Percentiles rank a stretch among this genome's conserved stretches.
Conservation (phyloP, 2,113 vertebrate genomes). For the Zosterops pallidus region DNA sequence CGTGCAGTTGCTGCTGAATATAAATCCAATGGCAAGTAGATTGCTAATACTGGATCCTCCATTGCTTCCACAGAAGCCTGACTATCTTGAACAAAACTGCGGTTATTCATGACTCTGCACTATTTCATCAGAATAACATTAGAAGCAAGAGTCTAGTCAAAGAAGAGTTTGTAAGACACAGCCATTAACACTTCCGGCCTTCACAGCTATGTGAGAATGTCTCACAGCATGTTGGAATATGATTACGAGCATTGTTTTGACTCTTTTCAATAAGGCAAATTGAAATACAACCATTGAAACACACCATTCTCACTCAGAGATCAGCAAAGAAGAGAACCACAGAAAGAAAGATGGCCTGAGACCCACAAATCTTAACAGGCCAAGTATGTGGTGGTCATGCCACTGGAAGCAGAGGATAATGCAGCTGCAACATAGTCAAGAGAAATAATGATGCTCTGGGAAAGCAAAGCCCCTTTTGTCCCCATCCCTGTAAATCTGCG, state of each 20-base stretch:
- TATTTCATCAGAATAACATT: background rate
- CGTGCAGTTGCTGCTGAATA: background rate
- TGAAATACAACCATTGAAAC: background rate
- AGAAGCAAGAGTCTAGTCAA: background rate
- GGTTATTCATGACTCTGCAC: background rate
- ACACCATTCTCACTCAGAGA: background rate
- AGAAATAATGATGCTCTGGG: background rate
- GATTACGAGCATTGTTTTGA: background rate
- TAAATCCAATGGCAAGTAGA: background rate
- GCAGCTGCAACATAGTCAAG: background rate
- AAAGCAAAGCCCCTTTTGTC: background rate
- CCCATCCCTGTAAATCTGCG: background rate
- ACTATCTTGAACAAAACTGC: background rate
- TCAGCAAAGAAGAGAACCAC: background rate
- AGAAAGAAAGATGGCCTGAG: background rate
- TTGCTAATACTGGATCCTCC: background rate
- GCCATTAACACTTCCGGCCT: background rate
- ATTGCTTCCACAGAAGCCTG: background rate
- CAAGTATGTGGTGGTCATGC: background rate
- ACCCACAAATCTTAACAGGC: background rate
- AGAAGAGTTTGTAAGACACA: background rate
- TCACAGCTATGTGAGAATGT: background rate
- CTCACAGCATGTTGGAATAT: background rate
- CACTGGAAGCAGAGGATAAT: background rate
- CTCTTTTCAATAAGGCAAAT: background rate